Percentiles rank a stretch among this genome's conserved stretches.
phyloP scores from a whole-genome alignment of 2,113 vertebrate species.

The Notechis scutatus region DNA sequence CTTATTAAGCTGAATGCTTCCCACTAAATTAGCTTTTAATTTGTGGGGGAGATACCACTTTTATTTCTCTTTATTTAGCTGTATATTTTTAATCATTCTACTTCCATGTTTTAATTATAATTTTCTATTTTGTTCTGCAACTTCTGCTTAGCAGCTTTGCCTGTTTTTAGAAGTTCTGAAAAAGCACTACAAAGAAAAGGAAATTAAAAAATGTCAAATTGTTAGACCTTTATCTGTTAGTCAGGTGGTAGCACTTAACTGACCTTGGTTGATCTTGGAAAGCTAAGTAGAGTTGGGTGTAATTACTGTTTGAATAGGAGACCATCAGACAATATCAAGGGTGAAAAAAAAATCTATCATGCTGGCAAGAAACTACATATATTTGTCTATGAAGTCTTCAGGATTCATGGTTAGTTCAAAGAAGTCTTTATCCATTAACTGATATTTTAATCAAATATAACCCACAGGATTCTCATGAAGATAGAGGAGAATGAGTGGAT shows the following conservation, averaged over 20 bases:
- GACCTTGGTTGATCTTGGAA: background rate
- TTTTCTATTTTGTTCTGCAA: background rate
- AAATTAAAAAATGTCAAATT: background rate
- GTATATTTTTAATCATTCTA: background rate
- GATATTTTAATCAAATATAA: background rate
- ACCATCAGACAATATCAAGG: background rate
- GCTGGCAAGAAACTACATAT: background rate
- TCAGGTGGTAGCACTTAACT: background rate
- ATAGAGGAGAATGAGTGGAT: background rate
- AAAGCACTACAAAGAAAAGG: background rate
- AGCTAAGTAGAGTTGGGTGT: background rate
- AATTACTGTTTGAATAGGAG: background rate
- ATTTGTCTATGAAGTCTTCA: background rate
- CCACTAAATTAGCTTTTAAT: background rate
- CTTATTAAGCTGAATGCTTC: background rate
- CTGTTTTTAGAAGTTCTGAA: background rate
- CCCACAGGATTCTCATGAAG: background rate
- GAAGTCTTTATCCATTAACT: background rate
- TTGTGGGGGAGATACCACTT: background rate
- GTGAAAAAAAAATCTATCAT: background rate
- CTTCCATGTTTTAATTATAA: background rate
- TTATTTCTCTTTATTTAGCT: background rate
- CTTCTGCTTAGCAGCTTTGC: background rate
- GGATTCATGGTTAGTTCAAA: background rate
- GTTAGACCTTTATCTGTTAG: background rate